Evolutionary conservation across 2,797 vertebrate genomes (phyloP), one percentile per base, ranked within the genome.

Genomic region (Micropoecilia bifurca): DNA sequence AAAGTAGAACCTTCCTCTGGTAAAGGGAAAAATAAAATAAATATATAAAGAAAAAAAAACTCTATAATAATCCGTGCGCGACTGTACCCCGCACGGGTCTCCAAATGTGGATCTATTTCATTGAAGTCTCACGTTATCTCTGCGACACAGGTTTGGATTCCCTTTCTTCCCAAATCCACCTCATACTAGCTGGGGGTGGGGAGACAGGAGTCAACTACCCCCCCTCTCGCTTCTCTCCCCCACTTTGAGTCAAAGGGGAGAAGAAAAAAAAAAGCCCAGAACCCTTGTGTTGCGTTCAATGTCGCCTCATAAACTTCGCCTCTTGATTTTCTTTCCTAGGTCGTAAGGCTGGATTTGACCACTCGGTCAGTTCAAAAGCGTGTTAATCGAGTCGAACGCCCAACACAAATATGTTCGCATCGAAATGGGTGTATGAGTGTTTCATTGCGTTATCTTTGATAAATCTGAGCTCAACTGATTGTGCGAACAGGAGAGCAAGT

Each of bases 141-240:
- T 82, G 77, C 88, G 91, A 91, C 87, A 87, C 91, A 92, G 92
- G 87, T 93, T 91, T 85, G 76, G 82, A 82, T 75, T 87, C 85
- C 68, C 81, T 95, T 94, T 94, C 92, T 92, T 90, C 87, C 72
- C 87, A 92, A 93, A 94, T 91, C 91, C 85, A 91, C 85, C 89
- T 93, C 91, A 80, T 85, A 89, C 68, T 72, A 87, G 80, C 91
- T 95, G 95, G 92, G 95, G 95, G 95, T 94, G 91, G 94, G 93
- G 94, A 93, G 93, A 92, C 84, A 87, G 84, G 91, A 95, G 89
- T 92, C 92, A 94, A 88, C 91, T 80, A 50, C 81, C 82, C 85
- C 92, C 83, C 91, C 83, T 33, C 87, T 85, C 90, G 74, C 25
- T 66, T 78, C 87, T 82, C 88, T 89, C 84, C 87, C 68, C 78